Percentiles rank a stretch among this genome's conserved stretches.
Conservation (phyloP, 2,797 vertebrate genomes). For the Microctenopoma steveboyesi region DNA sequence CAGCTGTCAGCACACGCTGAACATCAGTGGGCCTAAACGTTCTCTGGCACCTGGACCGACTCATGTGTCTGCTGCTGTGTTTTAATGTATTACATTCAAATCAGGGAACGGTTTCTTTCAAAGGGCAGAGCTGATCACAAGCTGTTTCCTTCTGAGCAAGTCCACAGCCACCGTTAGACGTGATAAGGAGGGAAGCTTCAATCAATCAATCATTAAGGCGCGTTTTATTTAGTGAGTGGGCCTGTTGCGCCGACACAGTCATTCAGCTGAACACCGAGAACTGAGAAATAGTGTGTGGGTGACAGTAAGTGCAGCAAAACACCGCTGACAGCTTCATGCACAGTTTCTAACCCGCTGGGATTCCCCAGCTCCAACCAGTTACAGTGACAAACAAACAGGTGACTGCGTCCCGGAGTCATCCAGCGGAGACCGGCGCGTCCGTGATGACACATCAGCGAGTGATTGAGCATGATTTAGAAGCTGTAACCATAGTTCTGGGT, state of each 20-base stretch:
- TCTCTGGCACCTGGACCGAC: background rate
- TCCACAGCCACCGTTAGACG: too few relatives aligned
- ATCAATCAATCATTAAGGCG: background rate
- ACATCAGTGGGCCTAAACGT: slow-evolving; percentile 6
- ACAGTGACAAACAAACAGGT: background rate
- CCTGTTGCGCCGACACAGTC: background rate
- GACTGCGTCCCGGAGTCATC: background rate
- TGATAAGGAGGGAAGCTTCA: background rate
- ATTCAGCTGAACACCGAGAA: background rate
- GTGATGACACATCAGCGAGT: background rate
- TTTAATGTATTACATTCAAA: background rate
- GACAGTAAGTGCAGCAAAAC: too few relatives aligned
- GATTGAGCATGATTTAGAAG: background rate
- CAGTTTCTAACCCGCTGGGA: too few relatives aligned
- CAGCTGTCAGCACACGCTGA: background rate
- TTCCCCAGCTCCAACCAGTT: too few relatives aligned
- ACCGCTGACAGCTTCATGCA: too few relatives aligned
- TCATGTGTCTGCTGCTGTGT: background rate
- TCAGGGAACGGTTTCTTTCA: too few relatives aligned
- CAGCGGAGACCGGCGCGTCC: background rate
- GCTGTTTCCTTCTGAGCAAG: too few relatives aligned
- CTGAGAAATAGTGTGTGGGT: background rate
- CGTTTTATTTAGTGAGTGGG: background rate
- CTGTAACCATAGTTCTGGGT: background rate
- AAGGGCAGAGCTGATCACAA: background rate